Percentiles rank a stretch among this genome's conserved stretches.
Evolutionary conservation across 2,797 vertebrate species (phyloP).

Genomic region (Tenualosa thibaudeaui): DNA sequence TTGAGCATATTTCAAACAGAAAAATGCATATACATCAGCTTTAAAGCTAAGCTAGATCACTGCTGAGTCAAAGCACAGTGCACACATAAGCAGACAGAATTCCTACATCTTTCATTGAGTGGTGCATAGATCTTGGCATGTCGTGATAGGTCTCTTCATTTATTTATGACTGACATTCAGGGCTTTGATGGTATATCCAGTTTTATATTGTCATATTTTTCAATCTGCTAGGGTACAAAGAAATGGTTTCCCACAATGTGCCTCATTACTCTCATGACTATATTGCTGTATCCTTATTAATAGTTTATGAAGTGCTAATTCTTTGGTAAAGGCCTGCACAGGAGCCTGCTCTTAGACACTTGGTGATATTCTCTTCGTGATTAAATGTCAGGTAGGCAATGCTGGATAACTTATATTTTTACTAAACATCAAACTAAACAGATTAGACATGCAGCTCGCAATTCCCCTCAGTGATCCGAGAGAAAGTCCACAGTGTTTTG

Average conservation of each 20-base stretch:
- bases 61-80: neutral
- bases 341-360: neutral
- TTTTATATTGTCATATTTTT: slow-evolving; percentile 18
- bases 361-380: neutral
- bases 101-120: neutral
- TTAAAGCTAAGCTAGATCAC: neutral
- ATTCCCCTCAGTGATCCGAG: too few species aligned
- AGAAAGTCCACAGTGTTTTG: too few species aligned
- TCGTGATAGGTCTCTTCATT: neutral
- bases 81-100: neutral
- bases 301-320: neutral
- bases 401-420: too few species aligned
- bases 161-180: slow-evolving; percentile 21
- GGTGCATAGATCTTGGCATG: neutral
- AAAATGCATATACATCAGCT: neutral
- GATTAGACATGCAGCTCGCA: too few species aligned
- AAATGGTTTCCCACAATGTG: neutral
- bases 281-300: slow-evolving; percentile 19
- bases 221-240: neutral
- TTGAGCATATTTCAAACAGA: slow-evolving; percentile 5
- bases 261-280: slow-evolving; percentile 4
- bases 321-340: neutral
- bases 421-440: too few species aligned
- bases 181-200: slow-evolving; percentile 21
- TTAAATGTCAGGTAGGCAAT: too few species aligned